These are phyloP conservation scores for Cathartes aura DNA, from an alignment of 2,113 vertebrate species.

Conservation along the genomic window DNA sequence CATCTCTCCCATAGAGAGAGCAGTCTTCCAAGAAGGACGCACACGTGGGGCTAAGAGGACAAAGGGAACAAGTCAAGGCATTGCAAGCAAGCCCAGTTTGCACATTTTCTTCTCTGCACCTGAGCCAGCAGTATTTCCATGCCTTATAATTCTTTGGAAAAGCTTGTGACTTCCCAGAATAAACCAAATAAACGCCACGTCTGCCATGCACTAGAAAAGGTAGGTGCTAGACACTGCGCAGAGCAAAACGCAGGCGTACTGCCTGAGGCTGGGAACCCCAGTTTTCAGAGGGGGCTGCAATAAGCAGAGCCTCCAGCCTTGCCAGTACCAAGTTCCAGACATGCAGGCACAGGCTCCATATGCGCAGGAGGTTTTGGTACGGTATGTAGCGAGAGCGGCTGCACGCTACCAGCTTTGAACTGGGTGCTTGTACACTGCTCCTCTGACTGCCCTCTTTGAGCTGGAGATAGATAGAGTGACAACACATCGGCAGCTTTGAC, in stretches of 20 bases:
- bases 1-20: not conserved
- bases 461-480: not conserved
- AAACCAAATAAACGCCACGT: not conserved
- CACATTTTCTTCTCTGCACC: not conserved
- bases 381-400: fast-evolving
- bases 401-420: not conserved
- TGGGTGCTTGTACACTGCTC: fast-evolving
- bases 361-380: not conserved
- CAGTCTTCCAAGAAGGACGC: constrained; percentile 8
- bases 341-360: not conserved
- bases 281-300: not conserved
- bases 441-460: not conserved
- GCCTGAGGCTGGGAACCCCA: fast-evolving
- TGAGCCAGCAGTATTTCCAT: not conserved
- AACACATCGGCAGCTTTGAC: fast-evolving
- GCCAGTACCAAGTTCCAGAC: not conserved
- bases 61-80: constrained; percentile 7
- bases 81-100: not conserved
- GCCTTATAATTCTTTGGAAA: not conserved
- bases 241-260: fast-evolving
- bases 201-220: not conserved
- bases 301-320: not conserved
- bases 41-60: not conserved
- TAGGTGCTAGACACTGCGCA: fast-evolving
- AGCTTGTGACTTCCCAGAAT: not conserved